phyloP scores from a whole-genome alignment of 2,888 invertebrate genomes.

The Teleogryllus oceanicus region DNA sequence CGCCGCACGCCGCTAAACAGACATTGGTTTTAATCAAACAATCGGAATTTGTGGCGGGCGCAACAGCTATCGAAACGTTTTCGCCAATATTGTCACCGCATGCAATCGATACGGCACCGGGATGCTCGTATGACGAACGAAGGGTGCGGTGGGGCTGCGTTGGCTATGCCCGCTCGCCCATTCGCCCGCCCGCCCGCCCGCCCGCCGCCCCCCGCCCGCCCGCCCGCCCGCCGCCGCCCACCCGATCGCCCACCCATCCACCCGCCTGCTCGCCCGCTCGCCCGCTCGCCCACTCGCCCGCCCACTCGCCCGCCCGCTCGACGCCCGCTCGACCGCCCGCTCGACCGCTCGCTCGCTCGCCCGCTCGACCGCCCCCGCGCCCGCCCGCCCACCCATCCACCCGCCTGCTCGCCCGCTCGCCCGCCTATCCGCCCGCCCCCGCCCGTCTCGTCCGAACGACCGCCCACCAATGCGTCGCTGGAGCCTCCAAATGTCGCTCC shows the following conservation, averaged over 20 bases:
- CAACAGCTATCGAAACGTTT: constrained; percentile 2
- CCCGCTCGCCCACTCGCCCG: too few relatives aligned
- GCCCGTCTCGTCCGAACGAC: too few relatives aligned
- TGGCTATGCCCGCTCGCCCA: neutral
- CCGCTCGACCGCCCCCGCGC: neutral
- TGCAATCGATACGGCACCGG: neutral
- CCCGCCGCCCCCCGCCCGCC: neutral
- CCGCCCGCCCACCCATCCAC: too few relatives aligned
- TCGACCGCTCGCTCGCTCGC: too few relatives aligned
- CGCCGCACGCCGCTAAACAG: neutral
- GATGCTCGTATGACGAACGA: neutral
- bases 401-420: too few relatives aligned
- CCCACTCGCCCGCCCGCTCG: too few relatives aligned
- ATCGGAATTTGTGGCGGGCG: constrained; percentile 1
- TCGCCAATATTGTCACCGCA: constrained; percentile 18
- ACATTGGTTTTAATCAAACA: constrained; percentile 18
- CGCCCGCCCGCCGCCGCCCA: neutral
- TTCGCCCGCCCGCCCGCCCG: neutral
- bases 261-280: too few relatives aligned
- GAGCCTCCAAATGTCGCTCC: too few relatives aligned
- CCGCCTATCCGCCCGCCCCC: too few relatives aligned
- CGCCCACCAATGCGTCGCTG: too few relatives aligned
- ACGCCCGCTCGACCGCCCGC: neutral
- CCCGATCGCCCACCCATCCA: too few relatives aligned
- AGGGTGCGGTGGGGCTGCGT: neutral